Conservation (phyloP, 2,113 vertebrate species). For the Xiphophorus couchianus region DNA sequence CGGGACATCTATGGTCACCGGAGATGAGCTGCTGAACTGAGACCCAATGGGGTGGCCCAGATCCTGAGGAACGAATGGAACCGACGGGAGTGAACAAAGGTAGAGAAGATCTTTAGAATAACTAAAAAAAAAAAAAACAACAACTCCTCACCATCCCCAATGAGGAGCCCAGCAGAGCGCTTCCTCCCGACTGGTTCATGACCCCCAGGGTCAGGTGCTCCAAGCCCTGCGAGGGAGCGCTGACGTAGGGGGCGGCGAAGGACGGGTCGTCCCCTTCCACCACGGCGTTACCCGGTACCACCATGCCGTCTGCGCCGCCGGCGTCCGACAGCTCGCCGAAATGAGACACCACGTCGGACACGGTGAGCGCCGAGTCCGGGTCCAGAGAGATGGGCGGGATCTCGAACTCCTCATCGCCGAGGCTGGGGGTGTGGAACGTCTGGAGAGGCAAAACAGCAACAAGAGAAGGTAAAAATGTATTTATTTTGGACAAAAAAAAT, state of each 20-base stretch:
- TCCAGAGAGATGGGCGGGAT: slow-evolving; percentile 92
- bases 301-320: slow-evolving; percentile 77
- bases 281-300: slow-evolving; percentile 82
- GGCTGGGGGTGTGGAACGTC: slow-evolving; percentile 92
- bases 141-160: slow-evolving; percentile 70
- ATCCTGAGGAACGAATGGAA: slow-evolving; percentile 73
- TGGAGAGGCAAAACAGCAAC: slow-evolving; percentile 36
- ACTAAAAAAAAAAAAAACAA: neutral
- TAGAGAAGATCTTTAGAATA: neutral
- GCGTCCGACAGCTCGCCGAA: slow-evolving; percentile 87
- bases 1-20: slow-evolving; percentile 89
- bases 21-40: slow-evolving; percentile 88
- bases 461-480: too few species aligned
- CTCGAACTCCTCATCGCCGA: slow-evolving; percentile 94
- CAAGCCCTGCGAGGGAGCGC: slow-evolving; percentile 73
- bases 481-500: too few species aligned
- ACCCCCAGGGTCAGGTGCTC: slow-evolving; percentile 88
- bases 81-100: neutral
- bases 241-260: slow-evolving; percentile 80
- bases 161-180: slow-evolving; percentile 75
- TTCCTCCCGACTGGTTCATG: slow-evolving; percentile 84
- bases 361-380: slow-evolving; percentile 87
- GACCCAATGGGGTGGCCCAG: slow-evolving; percentile 88
- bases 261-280: slow-evolving; percentile 82
- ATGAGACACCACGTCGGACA: slow-evolving; percentile 88